phyloP scores from a whole-genome alignment of 2,113 vertebrate species.

The Plecotus auritus region DNA sequence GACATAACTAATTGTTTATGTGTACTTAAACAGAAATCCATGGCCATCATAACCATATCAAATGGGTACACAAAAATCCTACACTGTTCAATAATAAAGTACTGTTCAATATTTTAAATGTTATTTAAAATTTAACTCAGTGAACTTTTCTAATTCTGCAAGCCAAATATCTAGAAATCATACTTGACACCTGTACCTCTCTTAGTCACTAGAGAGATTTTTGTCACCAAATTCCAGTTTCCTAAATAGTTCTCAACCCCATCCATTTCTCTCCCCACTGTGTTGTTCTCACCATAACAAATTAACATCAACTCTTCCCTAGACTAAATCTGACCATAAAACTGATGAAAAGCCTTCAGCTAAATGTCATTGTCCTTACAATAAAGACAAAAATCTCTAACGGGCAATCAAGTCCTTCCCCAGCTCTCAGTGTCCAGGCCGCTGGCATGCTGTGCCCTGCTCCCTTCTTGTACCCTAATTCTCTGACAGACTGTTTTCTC shows the following conservation, averaged over 20 bases:
- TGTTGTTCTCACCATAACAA: not conserved
- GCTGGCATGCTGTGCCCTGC: too few relatives aligned
- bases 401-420: rapidly evolving
- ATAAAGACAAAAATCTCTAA: not conserved
- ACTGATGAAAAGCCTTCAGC: not conserved
- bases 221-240: slow-evolving; percentile 5
- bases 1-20: not conserved
- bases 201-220: not conserved
- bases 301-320: not conserved
- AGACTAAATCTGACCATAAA: not conserved
- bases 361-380: not conserved
- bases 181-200: not conserved
- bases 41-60: not conserved
- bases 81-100: not conserved
- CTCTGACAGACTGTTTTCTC: not conserved
- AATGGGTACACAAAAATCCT: not conserved
- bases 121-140: not conserved
- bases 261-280: not conserved
- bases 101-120: not conserved
- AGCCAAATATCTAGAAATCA: not conserved
- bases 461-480: not conserved
- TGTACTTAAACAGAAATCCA: not conserved
- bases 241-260: not conserved
- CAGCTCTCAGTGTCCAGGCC: not conserved
- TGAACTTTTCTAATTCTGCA: not conserved